Evolutionary conservation across 2,888 invertebrate genomes (phyloP), one percentile per base, ranked within the genome.

Genomic region (Phengaris alcon): DNA sequence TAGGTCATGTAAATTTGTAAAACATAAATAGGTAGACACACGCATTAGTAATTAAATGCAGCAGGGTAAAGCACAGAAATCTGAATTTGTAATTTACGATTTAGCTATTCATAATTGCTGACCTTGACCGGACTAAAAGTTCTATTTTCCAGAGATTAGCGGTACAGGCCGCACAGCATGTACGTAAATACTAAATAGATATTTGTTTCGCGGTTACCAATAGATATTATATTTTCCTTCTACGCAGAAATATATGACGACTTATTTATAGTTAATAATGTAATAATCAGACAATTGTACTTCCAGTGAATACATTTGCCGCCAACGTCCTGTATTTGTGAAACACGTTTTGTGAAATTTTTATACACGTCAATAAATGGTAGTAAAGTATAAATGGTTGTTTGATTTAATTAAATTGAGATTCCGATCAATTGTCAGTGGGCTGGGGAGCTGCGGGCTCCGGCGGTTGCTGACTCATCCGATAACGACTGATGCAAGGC

Each of bases 341-440:
- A 76, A 83, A 89, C 91, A 90, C 90, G 80, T 88, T 90, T 85
- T 89, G 89, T 87, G 86, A 85, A 87, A 86, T 82, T 86, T 89
- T 89, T 86, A 88, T 86, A 90, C 89, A 90, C 82, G 82, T 87
- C 84, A 93, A 91, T 92, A 91, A 91, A 89, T 91, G 89, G 88
- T 88, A 85, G 89, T 92, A 91, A 90, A 87, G 85, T 85, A 84
- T 87, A 85, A 86, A 85, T 79, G 84, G 88, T 88, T 86, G 91
- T 93, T 92, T 93, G 87, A 92, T 88, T 92, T 90, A 89, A 90
- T 90, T 90, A 82, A 87, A 90, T 90, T 89, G 88, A 90, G 87
- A 91, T 91, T 88, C 90, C 86, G 81, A 82, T 82, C 83, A 90
- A 90, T 91, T 91, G 85, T 86, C 84, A 84, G 84, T 84, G 82